Base-by-base conservation (phyloP, 2,888 invertebrate genomes). In the Craniophora ligustri region DNA sequence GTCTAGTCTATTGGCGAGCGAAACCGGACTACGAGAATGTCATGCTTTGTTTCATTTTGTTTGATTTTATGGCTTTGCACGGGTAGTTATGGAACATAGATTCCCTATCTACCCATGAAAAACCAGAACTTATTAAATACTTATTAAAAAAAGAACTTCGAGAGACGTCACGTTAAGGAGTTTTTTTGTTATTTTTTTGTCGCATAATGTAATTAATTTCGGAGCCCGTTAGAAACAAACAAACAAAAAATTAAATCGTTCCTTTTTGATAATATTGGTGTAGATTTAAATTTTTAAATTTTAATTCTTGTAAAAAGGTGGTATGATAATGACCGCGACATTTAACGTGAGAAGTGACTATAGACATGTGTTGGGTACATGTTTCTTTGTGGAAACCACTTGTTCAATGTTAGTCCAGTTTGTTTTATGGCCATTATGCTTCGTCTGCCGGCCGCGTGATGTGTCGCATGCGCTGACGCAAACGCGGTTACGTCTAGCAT, bases 371-470 rank as follows among this genome's bases (percentile, higher is more conserved):
- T n/a, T 51, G 31, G 34, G 40, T 61, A 54, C 59, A 63, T 64
- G 39, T 19, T 39, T 51, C 36, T 53, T 65, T 67, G 71, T 71
- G 10, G 18, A 13, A 8, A 53, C 41, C 65, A 67, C 56, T 75
- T 67, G 73, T 72, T 70, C 64, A 75, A 70, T 69, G 67, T 63
- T 72, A 66, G 68, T 71, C 67, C 70, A 70, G 67, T 69, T 67
- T 68, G 65, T 60, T 56, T 64, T 51, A 44, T 49, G 10, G 21
- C 50, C 36, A 67, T 74, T 74, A 70, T 75, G 42, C 23, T 44
- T n/a, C 0, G 48, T 53, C 16, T 44, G 21, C 14, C 2, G n/a
- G 32, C 41, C 50, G 55, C 67, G 62, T 75, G 66, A 68, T 66
- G 34, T 38, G 34, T 51, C 46, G 51, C 35, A 19, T 11, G n/a